These are phyloP conservation scores for Agapornis canus DNA, from an alignment of 2,797 vertebrate genomes.

Conservation along the genomic window DNA sequence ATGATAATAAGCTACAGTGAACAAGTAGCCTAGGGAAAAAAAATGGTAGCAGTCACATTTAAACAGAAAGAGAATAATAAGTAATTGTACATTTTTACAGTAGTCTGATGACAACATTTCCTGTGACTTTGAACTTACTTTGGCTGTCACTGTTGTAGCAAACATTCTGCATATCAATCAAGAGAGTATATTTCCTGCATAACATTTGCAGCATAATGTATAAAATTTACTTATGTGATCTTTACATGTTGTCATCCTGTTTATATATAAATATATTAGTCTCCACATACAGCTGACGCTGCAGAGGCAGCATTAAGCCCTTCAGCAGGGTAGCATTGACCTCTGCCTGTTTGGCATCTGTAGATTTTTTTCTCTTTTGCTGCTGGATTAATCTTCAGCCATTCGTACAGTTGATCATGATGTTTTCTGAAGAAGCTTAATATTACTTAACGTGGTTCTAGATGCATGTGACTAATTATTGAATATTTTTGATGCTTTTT, in stretches of 20 bases:
- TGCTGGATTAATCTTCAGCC: not conserved
- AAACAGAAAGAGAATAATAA: slow-evolving; percentile 72
- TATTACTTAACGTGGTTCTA: not conserved
- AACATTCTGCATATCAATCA: slow-evolving; percentile 74
- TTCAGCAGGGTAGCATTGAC: not conserved
- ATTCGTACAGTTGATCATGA: not conserved
- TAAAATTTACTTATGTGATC: slow-evolving; percentile 70
- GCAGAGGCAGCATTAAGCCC: not conserved
- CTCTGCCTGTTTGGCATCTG: not conserved
- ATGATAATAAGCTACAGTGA: slow-evolving; percentile 76
- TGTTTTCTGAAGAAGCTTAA: not conserved
- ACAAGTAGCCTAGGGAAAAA: slow-evolving; percentile 77
- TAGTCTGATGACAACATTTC: slow-evolving; percentile 71
- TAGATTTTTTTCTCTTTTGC: not conserved
- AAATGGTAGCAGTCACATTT: slow-evolving; percentile 75
- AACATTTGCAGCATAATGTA: slow-evolving; percentile 56
- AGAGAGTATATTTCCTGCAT: slow-evolving; percentile 63
- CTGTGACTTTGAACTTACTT: slow-evolving; percentile 80
- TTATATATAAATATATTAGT: slow-evolving; percentile 59
- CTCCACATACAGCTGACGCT: not conserved
- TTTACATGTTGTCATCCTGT: slow-evolving; percentile 37
- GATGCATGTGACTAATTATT: not conserved
- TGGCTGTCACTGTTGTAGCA: slow-evolving; percentile 69
- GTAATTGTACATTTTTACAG: slow-evolving; percentile 77
- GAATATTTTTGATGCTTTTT: not conserved